Percentiles rank a stretch among this genome's conserved stretches.
Evolutionary conservation across 2,888 invertebrate genomes (phyloP).

Genomic region (Hirtodrosophila alboralis): DNA sequence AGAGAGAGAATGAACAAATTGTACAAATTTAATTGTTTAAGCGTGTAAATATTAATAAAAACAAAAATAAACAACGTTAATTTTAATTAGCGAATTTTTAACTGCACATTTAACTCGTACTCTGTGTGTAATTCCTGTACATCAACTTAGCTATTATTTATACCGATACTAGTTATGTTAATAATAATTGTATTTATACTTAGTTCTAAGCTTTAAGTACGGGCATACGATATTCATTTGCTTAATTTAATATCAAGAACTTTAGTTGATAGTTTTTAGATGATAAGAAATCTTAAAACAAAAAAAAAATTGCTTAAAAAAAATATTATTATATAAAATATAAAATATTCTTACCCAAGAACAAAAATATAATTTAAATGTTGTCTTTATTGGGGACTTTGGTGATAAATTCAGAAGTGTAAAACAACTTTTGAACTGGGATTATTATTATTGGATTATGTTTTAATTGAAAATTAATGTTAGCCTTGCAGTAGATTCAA

Average conservation of each 20-base stretch:
- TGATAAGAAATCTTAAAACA: constrained; percentile 41
- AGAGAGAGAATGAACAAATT: constrained; percentile 41
- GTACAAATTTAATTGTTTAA: constrained; percentile 68
- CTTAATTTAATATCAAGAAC: constrained; percentile 6
- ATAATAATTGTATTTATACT: constrained; percentile 56
- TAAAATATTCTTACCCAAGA: constrained; percentile 73
- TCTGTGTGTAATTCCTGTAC: constrained; percentile 51
- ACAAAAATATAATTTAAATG: constrained; percentile 38
- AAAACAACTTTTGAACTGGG: too few relatives aligned
- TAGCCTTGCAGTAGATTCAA: too few relatives aligned
- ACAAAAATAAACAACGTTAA: constrained; percentile 42
- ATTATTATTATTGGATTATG: too few relatives aligned
- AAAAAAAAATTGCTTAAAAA: constrained; percentile 41
- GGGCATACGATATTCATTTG: constrained; percentile 40
- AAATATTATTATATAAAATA: constrained; percentile 73
- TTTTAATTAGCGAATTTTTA: constrained; percentile 73
- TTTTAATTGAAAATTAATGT: too few relatives aligned
- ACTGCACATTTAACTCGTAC: constrained; percentile 44
- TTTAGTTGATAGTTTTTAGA: constrained; percentile 47
- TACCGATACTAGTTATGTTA: constrained; percentile 27
- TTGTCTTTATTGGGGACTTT: constrained; percentile 8
- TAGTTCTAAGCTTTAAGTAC: constrained; percentile 46
- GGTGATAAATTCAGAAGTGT: too few relatives aligned
- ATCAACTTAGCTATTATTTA: constrained; percentile 62
- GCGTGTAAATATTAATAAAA: constrained; percentile 63